Base-by-base conservation (phyloP, 2,888 invertebrate genomes). In the Mimumesa dahlbomi region DNA sequence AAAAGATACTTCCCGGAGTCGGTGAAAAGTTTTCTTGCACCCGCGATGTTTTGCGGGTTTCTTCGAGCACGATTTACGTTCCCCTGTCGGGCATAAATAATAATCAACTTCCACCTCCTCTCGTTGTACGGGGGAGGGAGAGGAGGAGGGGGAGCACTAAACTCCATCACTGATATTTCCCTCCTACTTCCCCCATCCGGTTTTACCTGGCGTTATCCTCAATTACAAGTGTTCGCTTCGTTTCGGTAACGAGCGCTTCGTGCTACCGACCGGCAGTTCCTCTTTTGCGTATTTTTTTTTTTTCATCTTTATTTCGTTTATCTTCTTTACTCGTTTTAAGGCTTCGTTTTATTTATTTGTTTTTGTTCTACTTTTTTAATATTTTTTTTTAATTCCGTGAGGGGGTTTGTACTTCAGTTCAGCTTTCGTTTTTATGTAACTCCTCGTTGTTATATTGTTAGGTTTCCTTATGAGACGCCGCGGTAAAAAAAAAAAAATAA, bases 21-120 rank as follows among this genome's bases (percentile, higher is more conserved):
- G n/a, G 43, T 7, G 36, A n/a, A 14, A 61, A 52, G 29, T 29
- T 43, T 31, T 14, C 40, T 52, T 36, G 54, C 21, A 4, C 43
- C 21, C 42, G 21, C 16, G 45, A 62, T 57, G 69, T 74, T 72
- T 65, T 48, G 68, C 71, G 25, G 25, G 45, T 59, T 45, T 72
- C 64, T 48, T 57, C 66, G 31, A 31, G 54, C 46, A 71, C 72
- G 79, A 82, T 83, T 82, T 83, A 82, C 81, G 80, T 62, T 62
- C 72, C 50, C 63, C 74, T 75, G 83, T 83, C 75, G 63, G 52
- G 68, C 75, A 77, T 82, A 82, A 82, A 82, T 82, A 83, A 82
- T 83, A 83, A 82, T 82, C 82, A 82, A 73, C 77, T 54, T 65
- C 63, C 64, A 56, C 63, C 59, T 58, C 56, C 18, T 57, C 19